phyloP scores from a whole-genome alignment of 2,797 vertebrate species.

The Erpetoichthys calabaricus region DNA sequence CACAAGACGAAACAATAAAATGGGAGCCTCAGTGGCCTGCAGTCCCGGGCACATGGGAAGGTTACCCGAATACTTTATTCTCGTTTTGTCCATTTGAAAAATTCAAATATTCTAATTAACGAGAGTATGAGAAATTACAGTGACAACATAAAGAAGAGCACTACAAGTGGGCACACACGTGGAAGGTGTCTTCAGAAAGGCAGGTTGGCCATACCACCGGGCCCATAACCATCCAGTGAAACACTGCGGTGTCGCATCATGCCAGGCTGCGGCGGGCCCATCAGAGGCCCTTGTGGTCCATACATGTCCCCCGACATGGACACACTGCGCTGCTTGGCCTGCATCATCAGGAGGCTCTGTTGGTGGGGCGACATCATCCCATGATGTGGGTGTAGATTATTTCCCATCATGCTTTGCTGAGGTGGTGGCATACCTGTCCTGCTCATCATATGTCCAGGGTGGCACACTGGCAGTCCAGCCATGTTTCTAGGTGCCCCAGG shows the following conservation, averaged over 20 bases:
- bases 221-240: constrained; percentile 82
- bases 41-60: too few relatives aligned
- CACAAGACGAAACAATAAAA: too few relatives aligned
- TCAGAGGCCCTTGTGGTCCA: constrained; percentile 76
- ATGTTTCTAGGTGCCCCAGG: constrained; percentile 41
- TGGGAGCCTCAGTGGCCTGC: too few relatives aligned
- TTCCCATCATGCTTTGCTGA: constrained; percentile 69
- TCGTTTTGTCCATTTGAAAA: too few relatives aligned
- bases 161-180: constrained; percentile 18
- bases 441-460: constrained; percentile 82
- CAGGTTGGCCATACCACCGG: constrained; percentile 82
- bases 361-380: constrained; percentile 66
- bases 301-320: constrained; percentile 78
- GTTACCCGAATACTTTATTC: background rate
- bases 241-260: constrained; percentile 91
- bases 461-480: constrained; percentile 55
- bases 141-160: background rate
- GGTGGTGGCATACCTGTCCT: constrained; percentile 73
- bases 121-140: too few relatives aligned
- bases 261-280: constrained; percentile 76
- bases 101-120: too few relatives aligned
- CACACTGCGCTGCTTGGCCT: constrained; percentile 80
- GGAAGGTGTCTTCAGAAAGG: too few relatives aligned
- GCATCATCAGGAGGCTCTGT: constrained; percentile 95
- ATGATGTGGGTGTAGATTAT: constrained; percentile 56